phyloP scores from a whole-genome alignment of 2,113 vertebrate species.

The Gasterosteus aculeatus region DNA sequence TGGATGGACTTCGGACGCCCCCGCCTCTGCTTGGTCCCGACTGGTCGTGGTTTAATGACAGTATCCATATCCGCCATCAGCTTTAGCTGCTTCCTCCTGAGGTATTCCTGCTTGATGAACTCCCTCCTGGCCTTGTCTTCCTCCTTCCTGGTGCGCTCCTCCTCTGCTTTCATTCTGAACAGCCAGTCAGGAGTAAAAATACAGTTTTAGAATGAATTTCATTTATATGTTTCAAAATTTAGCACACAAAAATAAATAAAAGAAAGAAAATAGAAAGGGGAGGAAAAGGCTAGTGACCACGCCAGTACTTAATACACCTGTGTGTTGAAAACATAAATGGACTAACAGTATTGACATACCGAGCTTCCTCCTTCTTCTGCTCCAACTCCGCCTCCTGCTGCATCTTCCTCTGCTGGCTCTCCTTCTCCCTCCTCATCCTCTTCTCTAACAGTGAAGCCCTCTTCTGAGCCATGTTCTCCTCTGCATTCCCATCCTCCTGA shows the following conservation, averaged over 20 bases:
- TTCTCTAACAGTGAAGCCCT: conserved; percentile 95
- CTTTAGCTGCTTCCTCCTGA: conserved; percentile 95
- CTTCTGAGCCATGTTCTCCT: conserved; percentile 94
- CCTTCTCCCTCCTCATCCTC: conserved; percentile 90
- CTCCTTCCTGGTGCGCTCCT: conserved; percentile 94
- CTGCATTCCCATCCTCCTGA: conserved; percentile 93
- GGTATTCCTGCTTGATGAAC: conserved; percentile 97
- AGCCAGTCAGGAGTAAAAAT: not conserved
- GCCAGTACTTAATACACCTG: not conserved
- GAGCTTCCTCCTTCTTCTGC: conserved; percentile 93
- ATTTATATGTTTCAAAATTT: not conserved
- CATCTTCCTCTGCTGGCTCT: conserved; percentile 90
- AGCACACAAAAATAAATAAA: not conserved
- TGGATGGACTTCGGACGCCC: conserved; percentile 94
- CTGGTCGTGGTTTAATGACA: conserved; percentile 88
- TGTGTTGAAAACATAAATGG: not conserved
- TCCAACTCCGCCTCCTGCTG: conserved; percentile 93
- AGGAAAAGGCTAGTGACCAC: not conserved
- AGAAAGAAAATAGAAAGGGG: not conserved
- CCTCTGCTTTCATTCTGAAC: conserved; percentile 91
- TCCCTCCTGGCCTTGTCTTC: conserved; percentile 92
- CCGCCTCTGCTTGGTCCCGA: conserved; percentile 86
- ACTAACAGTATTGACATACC: conserved; percentile 74
- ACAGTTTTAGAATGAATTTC: not conserved
- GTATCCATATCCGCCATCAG: conserved; percentile 97